These are phyloP conservation scores for Mormyrops boulengeri DNA, from an alignment of 2,797 vertebrate genomes.

Conservation along the genomic window DNA sequence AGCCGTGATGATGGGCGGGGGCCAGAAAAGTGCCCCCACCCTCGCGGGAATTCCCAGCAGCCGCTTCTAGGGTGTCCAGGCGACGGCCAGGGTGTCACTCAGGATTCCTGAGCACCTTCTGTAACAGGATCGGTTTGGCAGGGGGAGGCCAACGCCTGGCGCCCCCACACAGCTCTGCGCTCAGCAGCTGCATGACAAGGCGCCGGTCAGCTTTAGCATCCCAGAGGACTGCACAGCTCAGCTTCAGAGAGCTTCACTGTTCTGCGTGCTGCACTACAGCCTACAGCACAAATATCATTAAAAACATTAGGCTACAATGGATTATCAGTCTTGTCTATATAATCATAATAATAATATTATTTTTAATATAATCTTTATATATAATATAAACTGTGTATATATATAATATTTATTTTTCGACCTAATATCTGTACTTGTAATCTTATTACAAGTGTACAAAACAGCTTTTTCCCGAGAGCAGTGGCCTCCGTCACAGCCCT, in stretches of 20 bases:
- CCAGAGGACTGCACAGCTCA: neutral
- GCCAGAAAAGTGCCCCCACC: constrained; percentile 65
- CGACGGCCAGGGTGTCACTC: constrained; percentile 55
- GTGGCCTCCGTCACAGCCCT: too few species aligned
- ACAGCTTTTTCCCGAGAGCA: too few species aligned
- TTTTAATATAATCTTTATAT: neutral
- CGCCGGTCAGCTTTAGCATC: neutral
- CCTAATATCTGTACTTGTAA: neutral
- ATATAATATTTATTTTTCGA: neutral
- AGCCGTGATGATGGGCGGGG: constrained; percentile 52
- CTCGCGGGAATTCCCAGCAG: constrained; percentile 62
- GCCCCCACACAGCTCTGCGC: neutral
- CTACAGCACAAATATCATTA: neutral
- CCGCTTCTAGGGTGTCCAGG: constrained; percentile 65
- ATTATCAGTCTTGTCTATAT: neutral
- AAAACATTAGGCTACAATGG: neutral
- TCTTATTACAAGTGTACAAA: neutral
- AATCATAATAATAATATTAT: neutral
- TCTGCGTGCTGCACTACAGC: neutral
- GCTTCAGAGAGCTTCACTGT: neutral
- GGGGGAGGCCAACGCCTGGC: neutral
- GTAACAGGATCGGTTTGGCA: constrained; percentile 68
- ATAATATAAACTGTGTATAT: neutral
- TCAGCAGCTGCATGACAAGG: neutral
- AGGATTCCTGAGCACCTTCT: constrained; percentile 59